Evolutionary conservation across 2,888 invertebrate species (phyloP).

Genomic region (Fragum whitleyi): DNA sequence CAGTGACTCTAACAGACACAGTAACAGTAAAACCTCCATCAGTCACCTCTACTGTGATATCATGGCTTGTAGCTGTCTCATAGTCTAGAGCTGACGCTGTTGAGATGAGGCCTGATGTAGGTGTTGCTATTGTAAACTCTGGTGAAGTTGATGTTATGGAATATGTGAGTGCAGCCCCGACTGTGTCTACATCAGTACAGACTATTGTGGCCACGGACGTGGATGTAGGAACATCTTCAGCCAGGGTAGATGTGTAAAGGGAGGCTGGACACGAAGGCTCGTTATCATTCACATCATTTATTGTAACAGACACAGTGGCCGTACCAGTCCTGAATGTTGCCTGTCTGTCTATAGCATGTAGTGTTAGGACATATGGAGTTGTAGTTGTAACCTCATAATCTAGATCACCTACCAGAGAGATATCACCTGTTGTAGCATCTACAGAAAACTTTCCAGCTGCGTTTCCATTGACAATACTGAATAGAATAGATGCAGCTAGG

Average conservation of each 20-base stretch:
- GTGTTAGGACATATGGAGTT: slow-evolving; percentile 64
- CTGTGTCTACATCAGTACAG: slow-evolving; percentile 72
- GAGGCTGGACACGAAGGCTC: slow-evolving; percentile 63
- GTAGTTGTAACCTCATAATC: slow-evolving; percentile 73
- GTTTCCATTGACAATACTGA: slow-evolving; percentile 64
- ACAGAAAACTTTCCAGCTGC: slow-evolving; percentile 63
- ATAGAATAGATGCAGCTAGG: slow-evolving; percentile 60
- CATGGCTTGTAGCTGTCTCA: slow-evolving; percentile 65
- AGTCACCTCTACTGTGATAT: slow-evolving; percentile 65
- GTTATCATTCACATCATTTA: slow-evolving; percentile 77
- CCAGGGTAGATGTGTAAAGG: slow-evolving; percentile 55
- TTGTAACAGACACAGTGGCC: slow-evolving; percentile 63
- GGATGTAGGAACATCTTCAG: slow-evolving; percentile 65
- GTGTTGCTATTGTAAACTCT: slow-evolving; percentile 55
- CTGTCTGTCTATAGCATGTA: slow-evolving; percentile 72
- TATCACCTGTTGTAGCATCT: slow-evolving; percentile 48
- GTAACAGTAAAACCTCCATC: slow-evolving; percentile 93
- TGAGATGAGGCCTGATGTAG: slow-evolving; percentile 62
- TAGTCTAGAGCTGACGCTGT: slow-evolving; percentile 69
- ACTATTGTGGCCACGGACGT: slow-evolving; percentile 61
- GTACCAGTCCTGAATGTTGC: slow-evolving; percentile 61
- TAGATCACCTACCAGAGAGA: slow-evolving; percentile 53
- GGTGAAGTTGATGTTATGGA: slow-evolving; percentile 64
- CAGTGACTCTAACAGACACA: slow-evolving; percentile 87
- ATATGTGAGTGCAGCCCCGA: slow-evolving; percentile 57